A percentile compares a stretch with the other conserved stretches of the same genome.
phyloP scores from a whole-genome alignment of 2,797 vertebrate species.

The Pseudopleuronectes americanus region DNA sequence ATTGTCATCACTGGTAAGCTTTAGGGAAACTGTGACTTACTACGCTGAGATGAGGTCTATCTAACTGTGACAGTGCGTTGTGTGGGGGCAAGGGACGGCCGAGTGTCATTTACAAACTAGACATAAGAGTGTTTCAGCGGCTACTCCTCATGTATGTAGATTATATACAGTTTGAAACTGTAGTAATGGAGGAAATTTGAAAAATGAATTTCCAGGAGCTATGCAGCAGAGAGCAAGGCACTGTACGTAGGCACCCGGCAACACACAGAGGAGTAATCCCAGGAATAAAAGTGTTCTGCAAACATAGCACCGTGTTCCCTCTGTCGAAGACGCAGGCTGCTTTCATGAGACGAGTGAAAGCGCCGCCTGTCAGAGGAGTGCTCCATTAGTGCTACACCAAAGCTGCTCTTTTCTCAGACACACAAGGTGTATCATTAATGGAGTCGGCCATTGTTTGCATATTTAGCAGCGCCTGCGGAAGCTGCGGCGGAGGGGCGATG shows the following conservation, averaged over 20 bases:
- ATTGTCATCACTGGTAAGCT: conserved; percentile 51
- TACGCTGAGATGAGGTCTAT: conserved; percentile 55
- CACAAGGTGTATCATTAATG: conserved; percentile 52
- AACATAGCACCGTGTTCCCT: conserved; percentile 40
- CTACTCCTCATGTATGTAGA: conserved; percentile 27
- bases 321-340: conserved; percentile 38
- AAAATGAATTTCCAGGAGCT: conserved; percentile 1
- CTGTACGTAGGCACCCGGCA: not conserved
- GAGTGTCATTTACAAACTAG: conserved; percentile 49
- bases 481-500: conserved; percentile 33
- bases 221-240: conserved; percentile 7
- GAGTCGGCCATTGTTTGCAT: conserved; percentile 59
- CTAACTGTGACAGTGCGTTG: conserved; percentile 49
- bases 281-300: conserved; percentile 30
- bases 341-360: conserved; percentile 59
- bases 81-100: conserved; percentile 46
- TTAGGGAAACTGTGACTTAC: conserved; percentile 46
- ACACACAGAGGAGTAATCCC: conserved; percentile 29
- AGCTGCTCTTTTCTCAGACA: conserved; percentile 53
- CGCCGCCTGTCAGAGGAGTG: conserved; percentile 50
- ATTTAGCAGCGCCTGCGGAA: conserved; percentile 38
- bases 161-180: conserved; percentile 14
- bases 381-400: conserved; percentile 67
- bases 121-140: not conserved
- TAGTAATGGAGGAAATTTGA: not conserved